Evolutionary conservation across 92 coral and sea anemone genomes (phyloP), one percentile per base, ranked within the genome.

Genomic region (Virgularia gustaviana): DNA sequence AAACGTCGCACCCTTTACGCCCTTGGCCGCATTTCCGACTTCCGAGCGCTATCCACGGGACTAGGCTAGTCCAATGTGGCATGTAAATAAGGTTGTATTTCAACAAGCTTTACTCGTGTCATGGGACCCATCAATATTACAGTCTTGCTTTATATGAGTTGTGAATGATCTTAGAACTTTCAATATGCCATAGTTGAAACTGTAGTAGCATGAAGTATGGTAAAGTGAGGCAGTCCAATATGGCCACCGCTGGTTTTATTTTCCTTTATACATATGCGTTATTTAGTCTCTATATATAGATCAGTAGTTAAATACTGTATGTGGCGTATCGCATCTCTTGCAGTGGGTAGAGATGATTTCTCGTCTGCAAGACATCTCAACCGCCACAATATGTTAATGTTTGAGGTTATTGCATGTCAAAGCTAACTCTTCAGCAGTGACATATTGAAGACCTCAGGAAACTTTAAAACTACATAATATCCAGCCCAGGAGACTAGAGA

Each of bases 351-450:
- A 2, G 79, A 79, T 19, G 83, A 47, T 23, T 74, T 71, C 49
- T 56, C 28, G 9, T 53, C 58, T 39, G 73, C 63, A 77, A 22
- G 42, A 76, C 36, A 79, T 75, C 95, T 88, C 95, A 82, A 37
- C 30, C 70, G 29, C 83, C 90, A 81, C 95, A 37, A 16, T 49
- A n/a, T n/a, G n/a, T 81, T 82, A 56, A 76, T 88, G 36, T 88
- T 49, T 81, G 96, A 88, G 96, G 96, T 86, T 75, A 75, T 65
- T 88, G 96, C 96, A 77, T 82, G 88, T 77, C 87, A 57, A 49
- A 67, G 80, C 71, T 35, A 45, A 66, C 13, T 55, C 96, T 88
- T 33, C 15, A 33, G 60, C 68, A 52, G 30, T 59, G 71, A 72
- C 96, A 82, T 68, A 89, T 89, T 88, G 95, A 88, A 76, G 49